Base-by-base conservation (phyloP, 2,888 invertebrate genomes). In the Bombylius major region DNA sequence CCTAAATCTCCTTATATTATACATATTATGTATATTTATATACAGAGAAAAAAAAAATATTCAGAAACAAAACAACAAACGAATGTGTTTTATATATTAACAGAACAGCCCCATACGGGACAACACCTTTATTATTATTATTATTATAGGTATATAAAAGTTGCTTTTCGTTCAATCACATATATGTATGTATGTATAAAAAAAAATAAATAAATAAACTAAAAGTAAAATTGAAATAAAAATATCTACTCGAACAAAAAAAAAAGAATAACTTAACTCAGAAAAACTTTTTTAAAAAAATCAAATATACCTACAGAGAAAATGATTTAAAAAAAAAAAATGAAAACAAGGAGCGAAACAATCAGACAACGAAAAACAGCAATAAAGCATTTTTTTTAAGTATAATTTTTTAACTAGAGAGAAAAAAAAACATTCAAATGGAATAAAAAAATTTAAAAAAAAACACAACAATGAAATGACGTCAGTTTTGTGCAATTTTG, bases 381-480 rank as follows among this genome's bases (percentile, higher is more conserved):
- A 11, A 42, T 42, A 42, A 42, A 42, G 11, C 12, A 42, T 42
- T 42, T 42, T 42, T 42, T 42, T 42, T 36, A 8, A n/a, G 5
- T 36, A 7, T 36, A 7, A 8, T 36, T 36, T 36, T 36, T 42
- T 11, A 11, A 5, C 8, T 42, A 42, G 11, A 42, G 5, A 11
- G 11, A 42, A 42, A 11, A 42, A 11, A 11, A 42, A 42, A 23
- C 23, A 23, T 23, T 23, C 23, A 23, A 23, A 42, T 8, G 12
- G 6, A 42, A 42, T 42, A 36, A 36, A 36, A 42, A n/a, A n/a
- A n/a, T 11, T 9, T 11, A 9, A 8, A 39, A 42, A 11, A 42
- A 5, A 42, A 42, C 39, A 42, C 39, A 42, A 58, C 58, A 59
- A 59, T 59, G 54, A 59, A 56, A 53, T 59, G 55, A 59, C 56